These are phyloP conservation scores for Spodoptera exigua DNA, from an alignment of 2,888 invertebrate species.

Conservation along the genomic window DNA sequence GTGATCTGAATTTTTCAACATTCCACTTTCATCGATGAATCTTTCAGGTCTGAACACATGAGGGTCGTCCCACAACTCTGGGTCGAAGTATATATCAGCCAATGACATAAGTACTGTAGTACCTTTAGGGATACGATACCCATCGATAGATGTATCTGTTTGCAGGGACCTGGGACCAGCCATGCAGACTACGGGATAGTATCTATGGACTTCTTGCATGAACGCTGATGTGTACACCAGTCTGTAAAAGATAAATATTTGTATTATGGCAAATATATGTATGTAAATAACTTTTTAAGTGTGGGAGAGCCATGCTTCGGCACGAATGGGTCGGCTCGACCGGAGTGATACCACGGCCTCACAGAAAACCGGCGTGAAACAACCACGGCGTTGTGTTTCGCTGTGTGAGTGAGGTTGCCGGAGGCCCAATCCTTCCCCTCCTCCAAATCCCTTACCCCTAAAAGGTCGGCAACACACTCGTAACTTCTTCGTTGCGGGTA, in stretches of 20 bases:
- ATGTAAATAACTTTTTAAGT: too few relatives aligned
- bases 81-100: constrained; percentile 87
- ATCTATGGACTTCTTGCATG: constrained; percentile 88
- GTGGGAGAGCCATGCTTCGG: too few relatives aligned
- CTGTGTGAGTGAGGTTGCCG: too few relatives aligned
- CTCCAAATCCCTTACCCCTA: too few relatives aligned
- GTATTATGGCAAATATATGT: background rate
- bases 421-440: too few relatives aligned
- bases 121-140: constrained; percentile 83
- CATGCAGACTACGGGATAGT: constrained; percentile 87
- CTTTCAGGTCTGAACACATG: constrained; percentile 90
- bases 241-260: constrained; percentile 66
- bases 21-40: constrained; percentile 89
- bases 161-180: constrained; percentile 86
- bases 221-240: constrained; percentile 88
- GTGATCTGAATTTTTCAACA: constrained; percentile 86
- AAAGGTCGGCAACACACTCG: too few relatives aligned
- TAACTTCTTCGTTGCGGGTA: too few relatives aligned
- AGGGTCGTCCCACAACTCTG: constrained; percentile 89
- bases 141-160: constrained; percentile 75
- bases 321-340: too few relatives aligned
- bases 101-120: constrained; percentile 88
- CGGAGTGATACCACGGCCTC: too few relatives aligned
- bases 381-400: too few relatives aligned
- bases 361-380: too few relatives aligned